Evolutionary conservation across 1,140 invertebrate genomes (phyloP).

Genomic region (Atopsyche davidsoni): DNA sequence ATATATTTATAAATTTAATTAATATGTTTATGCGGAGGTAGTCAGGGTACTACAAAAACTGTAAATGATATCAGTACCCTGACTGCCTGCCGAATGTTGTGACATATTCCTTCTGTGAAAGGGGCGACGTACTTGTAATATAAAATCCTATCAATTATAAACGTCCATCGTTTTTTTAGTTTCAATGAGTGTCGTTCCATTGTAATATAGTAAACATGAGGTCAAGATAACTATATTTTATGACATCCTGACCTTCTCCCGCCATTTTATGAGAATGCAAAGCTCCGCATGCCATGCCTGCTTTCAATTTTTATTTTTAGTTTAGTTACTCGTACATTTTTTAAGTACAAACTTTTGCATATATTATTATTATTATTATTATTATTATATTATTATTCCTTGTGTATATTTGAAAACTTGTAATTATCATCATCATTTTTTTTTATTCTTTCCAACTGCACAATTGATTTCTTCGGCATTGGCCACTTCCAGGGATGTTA

Average conservation of each 20-base stretch:
- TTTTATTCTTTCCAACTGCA: conserved; percentile 71
- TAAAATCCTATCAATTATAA: conserved; percentile 44
- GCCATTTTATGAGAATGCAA: conserved; percentile 51
- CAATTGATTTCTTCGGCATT: conserved; percentile 67
- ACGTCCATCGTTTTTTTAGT: conserved; percentile 50
- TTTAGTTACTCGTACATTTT: conserved; percentile 49
- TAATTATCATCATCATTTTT: conserved; percentile 58
- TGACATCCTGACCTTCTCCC: conserved; percentile 51
- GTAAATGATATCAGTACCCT: conserved; percentile 40
- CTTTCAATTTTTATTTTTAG: conserved; percentile 51
- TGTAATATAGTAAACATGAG: conserved; percentile 44
- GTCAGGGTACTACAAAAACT: conserved; percentile 35
- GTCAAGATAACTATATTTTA: conserved; percentile 47
- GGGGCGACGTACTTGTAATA: conserved; percentile 49
- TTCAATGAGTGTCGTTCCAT: conserved; percentile 52
- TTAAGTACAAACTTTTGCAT: conserved; percentile 38
- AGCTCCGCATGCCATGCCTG: conserved; percentile 56
- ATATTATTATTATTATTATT: conserved; percentile 36
- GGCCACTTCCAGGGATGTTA: conserved; percentile 69
- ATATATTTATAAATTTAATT: conserved; percentile 36
- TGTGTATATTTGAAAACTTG: conserved; percentile 49
- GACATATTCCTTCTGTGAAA: conserved; percentile 53
- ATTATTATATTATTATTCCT: conserved; percentile 44
- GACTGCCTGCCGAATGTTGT: conserved; percentile 48
- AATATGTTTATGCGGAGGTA: conserved; percentile 41